Conservation (phyloP, 2,888 invertebrate genomes). For the Synergus japonicus region DNA sequence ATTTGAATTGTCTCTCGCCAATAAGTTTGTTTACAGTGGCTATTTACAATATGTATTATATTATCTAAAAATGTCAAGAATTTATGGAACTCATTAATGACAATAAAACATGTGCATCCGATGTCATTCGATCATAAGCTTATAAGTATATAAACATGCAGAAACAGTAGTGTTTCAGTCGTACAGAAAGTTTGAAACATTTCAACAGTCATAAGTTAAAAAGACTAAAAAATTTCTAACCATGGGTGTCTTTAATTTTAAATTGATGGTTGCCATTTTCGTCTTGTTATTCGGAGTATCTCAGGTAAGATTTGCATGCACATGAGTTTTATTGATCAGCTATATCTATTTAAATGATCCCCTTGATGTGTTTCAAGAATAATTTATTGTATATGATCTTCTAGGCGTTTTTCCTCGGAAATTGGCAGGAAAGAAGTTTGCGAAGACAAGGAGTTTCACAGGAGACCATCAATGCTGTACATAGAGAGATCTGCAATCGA, state of each 20-base stretch:
- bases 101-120: conserved; percentile 2
- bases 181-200: neutral
- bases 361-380: too few species aligned
- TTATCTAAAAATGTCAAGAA: neutral
- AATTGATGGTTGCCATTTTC: neutral
- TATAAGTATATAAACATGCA: conserved; percentile 16
- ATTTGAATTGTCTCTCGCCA: neutral
- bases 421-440: conserved; percentile 1
- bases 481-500: conserved; percentile 15
- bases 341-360: too few species aligned
- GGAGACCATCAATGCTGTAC: conserved; percentile 13
- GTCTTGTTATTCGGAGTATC: neutral
- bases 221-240: neutral
- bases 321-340: neutral
- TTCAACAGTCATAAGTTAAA: too few species aligned
- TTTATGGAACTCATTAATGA: neutral
- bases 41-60: too few species aligned
- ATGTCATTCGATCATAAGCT: neutral
- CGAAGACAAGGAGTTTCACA: neutral
- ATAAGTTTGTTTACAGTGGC: too few species aligned
- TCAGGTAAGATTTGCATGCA: conserved; percentile 6
- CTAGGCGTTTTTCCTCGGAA: conserved; percentile 26
- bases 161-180: neutral
- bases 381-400: neutral
- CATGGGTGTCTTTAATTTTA: neutral